Evolutionary conservation across 2,888 invertebrate species (phyloP).

Genomic region (Ormyrus labotus): DNA sequence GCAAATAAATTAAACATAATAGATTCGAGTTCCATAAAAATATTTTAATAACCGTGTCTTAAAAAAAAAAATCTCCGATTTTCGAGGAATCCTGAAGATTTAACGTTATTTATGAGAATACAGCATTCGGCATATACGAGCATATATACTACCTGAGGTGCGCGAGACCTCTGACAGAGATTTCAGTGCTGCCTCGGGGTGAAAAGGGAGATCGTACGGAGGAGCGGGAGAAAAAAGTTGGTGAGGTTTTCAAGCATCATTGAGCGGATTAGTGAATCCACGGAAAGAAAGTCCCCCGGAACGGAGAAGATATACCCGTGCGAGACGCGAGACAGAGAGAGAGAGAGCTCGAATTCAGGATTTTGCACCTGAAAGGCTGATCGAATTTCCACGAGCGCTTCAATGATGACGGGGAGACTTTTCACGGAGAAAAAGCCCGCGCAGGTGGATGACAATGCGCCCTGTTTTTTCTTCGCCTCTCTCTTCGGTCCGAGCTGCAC

Average conservation of each 20-base stretch:
- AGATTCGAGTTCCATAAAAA: no score
- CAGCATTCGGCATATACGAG: constrained; percentile 32
- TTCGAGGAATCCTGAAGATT: background rate
- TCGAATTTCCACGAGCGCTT: constrained; percentile 43
- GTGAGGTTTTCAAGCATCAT: constrained; percentile 55
- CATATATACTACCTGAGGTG: constrained; percentile 1
- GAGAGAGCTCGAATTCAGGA: constrained; percentile 34
- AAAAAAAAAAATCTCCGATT: no score
- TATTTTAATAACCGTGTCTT: no score
- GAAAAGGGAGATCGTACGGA: constrained; percentile 33
- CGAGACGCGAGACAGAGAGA: background rate
- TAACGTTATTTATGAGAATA: constrained; percentile 51
- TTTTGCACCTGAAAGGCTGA: constrained; percentile 56
- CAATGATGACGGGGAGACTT: constrained; percentile 24
- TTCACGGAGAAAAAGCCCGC: background rate
- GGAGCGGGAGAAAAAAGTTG: constrained; percentile 18
- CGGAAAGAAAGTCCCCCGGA: constrained; percentile 29
- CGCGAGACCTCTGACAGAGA: constrained; percentile 33
- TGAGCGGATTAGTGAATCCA: constrained; percentile 55
- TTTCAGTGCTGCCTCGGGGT: constrained; percentile 25
- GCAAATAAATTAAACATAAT: no score
- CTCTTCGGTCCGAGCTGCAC: background rate
- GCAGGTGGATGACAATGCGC: constrained; percentile 47
- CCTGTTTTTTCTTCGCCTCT: background rate
- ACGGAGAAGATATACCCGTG: constrained; percentile 18